A percentile compares a stretch with the other conserved stretches of the same genome.
Evolutionary conservation across 2,797 vertebrate genomes (phyloP).

Genomic region (Silurus lanzhouensis): DNA sequence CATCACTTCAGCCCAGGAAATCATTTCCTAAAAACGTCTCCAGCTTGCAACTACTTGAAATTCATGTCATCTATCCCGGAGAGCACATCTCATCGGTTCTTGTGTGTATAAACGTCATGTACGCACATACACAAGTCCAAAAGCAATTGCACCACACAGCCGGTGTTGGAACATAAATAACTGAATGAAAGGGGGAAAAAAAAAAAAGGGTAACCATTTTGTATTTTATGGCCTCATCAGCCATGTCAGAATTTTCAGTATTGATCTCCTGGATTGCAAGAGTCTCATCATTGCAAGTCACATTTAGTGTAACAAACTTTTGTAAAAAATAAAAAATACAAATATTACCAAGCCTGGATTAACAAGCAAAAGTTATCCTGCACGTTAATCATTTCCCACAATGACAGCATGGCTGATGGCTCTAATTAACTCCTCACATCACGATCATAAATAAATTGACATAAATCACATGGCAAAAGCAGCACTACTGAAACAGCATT

Average conservation of each 20-base stretch:
- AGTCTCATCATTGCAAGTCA: slow-evolving; percentile 2
- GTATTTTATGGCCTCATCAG: slow-evolving; percentile 36
- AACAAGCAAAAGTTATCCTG: background rate
- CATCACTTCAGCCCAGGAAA: slow-evolving; percentile 14
- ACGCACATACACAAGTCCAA: slow-evolving; percentile 14
- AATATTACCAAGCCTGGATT: background rate
- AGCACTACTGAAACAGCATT: background rate
- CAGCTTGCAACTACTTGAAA: slow-evolving; percentile 44
- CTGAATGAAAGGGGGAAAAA: background rate
- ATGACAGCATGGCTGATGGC: background rate
- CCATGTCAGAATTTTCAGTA: slow-evolving; percentile 3
- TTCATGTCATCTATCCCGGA: slow-evolving; percentile 18
- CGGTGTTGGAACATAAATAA: slow-evolving; percentile 14
- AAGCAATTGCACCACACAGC: slow-evolving; percentile 27
- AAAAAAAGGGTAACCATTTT: background rate
- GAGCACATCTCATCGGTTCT: slow-evolving; percentile 22
- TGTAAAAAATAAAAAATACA: too few relatives aligned
- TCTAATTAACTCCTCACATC: background rate
- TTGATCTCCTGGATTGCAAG: slow-evolving; percentile 6
- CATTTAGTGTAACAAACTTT: background rate
- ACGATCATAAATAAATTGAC: background rate
- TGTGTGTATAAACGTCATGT: slow-evolving; percentile 26
- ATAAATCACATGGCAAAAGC: background rate
- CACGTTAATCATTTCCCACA: background rate
- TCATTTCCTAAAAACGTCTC: slow-evolving; percentile 30